Evolutionary conservation across 2,888 invertebrate genomes (phyloP).

Genomic region (Megamerina dolium): DNA sequence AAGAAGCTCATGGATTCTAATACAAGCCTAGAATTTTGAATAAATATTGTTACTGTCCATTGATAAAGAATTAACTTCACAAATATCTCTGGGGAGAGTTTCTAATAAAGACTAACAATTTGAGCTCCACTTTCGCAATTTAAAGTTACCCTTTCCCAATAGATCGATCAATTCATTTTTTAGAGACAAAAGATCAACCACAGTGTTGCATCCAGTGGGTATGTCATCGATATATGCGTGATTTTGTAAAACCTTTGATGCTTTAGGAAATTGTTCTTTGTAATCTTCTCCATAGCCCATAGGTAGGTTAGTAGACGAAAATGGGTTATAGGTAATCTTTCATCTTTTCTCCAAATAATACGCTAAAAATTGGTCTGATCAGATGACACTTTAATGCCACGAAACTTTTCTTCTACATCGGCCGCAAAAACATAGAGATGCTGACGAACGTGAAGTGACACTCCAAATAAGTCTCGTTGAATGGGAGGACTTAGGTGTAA

Average conservation of each 20-base stretch:
- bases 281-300: slow-evolving; percentile 7
- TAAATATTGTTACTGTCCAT: too few species aligned
- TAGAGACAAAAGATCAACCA: neutral
- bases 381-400: slow-evolving; percentile 2
- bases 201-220: slow-evolving; percentile 2
- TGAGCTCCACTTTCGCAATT: slow-evolving; percentile 4
- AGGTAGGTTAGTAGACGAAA: slow-evolving; percentile 10
- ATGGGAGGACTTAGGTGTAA: neutral
- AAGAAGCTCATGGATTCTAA: slow-evolving; percentile 8
- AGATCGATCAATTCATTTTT: neutral
- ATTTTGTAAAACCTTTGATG: neutral
- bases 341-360: slow-evolving; percentile 2
- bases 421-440: too few species aligned
- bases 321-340: neutral
- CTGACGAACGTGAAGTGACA: too few species aligned
- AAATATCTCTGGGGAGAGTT: slow-evolving; percentile 3
- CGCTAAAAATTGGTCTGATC: slow-evolving; percentile 5
- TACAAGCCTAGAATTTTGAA: slow-evolving; percentile 9
- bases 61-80: slow-evolving; percentile 10
- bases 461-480: too few species aligned
- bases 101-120: slow-evolving; percentile 6
- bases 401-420: slow-evolving; percentile 4
- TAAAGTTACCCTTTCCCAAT: neutral
- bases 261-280: neutral
- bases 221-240: slow-evolving; percentile 9